Evolutionary conservation across 2,113 vertebrate species (phyloP), one percentile per base, ranked within the genome.

Genomic region (Noctilio leporinus): DNA sequence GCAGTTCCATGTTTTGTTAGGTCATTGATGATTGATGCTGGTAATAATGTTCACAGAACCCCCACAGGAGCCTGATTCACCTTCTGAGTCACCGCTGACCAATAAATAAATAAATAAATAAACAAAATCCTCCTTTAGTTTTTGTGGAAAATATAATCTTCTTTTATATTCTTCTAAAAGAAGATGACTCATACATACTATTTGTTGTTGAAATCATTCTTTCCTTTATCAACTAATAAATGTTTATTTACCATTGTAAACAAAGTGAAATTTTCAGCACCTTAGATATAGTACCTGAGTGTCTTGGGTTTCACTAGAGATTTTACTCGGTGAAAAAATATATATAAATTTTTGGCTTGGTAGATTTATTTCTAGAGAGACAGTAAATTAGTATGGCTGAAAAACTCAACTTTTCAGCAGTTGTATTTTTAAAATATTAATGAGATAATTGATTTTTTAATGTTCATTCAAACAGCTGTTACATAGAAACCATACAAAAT

Each of bases 361-460:
- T 64, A 80, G 15, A n/a, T 62, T 62, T 83, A 80, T 93, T 91
- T 95, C 24, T 80, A 59, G 28, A 78, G 59, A 89, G 20, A 65
- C n/a, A 90, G 49, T 78, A 69, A 89, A 16, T 20, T 69, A 84
- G 14, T 28, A 55, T 92, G 76, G 64, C 11, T 88, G 43, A 49
- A 94, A 81, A 87, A 57, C 9, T 84, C 76, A 87, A 75, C 90
- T 95, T 28, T 59, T 78, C 78, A 94, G 69, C 6, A 89, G 30
- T 90, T 92, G 14, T 64, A 40, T 65, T 85, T 95, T 96, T 75
- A 38, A 93, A 93, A 81, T 81, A 78, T 76, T 95, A 83, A 92
- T 83, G 5, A 88, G 59, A 40, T 75, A 10, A 69, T 49, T 86
- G 26, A 81, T 77, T 94, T 88, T 93, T 73, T 9, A 92, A 59